These are phyloP conservation scores for Cryptocheilus praepositus DNA, from an alignment of 2,888 invertebrate genomes.

Conservation along the genomic window DNA sequence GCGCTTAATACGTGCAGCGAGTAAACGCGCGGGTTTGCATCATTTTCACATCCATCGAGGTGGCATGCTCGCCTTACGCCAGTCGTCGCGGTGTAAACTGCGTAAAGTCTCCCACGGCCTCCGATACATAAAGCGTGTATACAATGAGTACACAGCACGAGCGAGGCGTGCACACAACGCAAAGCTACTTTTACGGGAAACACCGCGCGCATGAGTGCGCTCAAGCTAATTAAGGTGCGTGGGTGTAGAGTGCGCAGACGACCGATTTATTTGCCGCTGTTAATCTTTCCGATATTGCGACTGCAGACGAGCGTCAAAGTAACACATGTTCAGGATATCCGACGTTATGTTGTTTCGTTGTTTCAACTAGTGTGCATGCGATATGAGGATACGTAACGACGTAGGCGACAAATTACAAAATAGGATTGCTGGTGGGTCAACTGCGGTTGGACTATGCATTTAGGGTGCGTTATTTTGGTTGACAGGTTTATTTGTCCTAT, in stretches of 20 bases:
- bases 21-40: conserved; percentile 57
- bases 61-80: conserved; percentile 30
- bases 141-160: conserved; percentile 5
- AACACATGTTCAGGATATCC: too few species aligned
- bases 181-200: conserved; percentile 52
- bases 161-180: neutral
- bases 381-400: too few species aligned
- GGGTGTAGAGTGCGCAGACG: conserved; percentile 5
- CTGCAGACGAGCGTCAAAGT: too few species aligned
- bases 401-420: too few species aligned
- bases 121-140: conserved; percentile 40
- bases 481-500: too few species aligned
- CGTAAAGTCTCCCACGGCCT: conserved; percentile 57
- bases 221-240: conserved; percentile 55
- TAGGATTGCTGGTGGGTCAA: too few species aligned
- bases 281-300: too few species aligned
- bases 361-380: too few species aligned
- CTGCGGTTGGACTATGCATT: too few species aligned
- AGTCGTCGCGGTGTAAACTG: conserved; percentile 8
- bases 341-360: too few species aligned
- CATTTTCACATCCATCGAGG: conserved; percentile 56
- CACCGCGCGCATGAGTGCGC: conserved; percentile 37
- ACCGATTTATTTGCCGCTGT: too few species aligned
- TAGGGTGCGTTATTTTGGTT: too few species aligned
- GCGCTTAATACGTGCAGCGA: conserved; percentile 43